A percentile compares a stretch with the other conserved stretches of the same genome.
These are phyloP conservation scores for Emydura subglobosa DNA, from an alignment of 2,113 vertebrate species.

Conservation along the genomic window DNA sequence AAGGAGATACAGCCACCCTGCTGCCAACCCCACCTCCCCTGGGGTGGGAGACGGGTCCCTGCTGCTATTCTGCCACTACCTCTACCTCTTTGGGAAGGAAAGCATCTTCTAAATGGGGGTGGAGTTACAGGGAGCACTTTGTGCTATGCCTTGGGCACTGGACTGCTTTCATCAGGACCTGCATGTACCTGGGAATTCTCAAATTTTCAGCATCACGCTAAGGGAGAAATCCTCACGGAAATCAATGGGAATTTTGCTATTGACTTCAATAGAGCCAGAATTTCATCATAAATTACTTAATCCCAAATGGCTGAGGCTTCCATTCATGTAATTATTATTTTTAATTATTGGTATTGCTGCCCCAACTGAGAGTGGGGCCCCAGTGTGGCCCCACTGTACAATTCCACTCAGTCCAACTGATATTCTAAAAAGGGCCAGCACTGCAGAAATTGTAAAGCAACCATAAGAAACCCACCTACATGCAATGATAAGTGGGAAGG, in stretches of 20 bases:
- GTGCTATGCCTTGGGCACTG: background rate
- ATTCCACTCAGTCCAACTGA: slow-evolving; percentile 5
- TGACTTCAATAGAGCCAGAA: background rate
- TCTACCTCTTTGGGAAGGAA: background rate
- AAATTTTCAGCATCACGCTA: background rate
- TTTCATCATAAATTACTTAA: background rate
- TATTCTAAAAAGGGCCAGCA: background rate
- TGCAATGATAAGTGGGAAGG: fast-evolving
- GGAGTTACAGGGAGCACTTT: background rate
- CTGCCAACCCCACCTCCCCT: background rate
- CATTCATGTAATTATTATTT: background rate
- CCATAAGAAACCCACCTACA: slow-evolving; percentile 15
- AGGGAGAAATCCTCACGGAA: background rate
- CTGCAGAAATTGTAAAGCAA: background rate
- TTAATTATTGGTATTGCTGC: background rate
- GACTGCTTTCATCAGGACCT: background rate
- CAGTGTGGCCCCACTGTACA: background rate
- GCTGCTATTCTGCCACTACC: background rate
- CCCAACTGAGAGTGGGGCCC: background rate
- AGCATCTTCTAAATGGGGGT: background rate
- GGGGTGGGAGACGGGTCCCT: background rate
- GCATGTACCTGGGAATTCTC: background rate
- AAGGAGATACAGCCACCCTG: background rate
- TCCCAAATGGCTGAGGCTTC: background rate
- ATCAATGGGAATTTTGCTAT: background rate